A percentile compares a stretch with the other conserved stretches of the same genome.
phyloP scores from a whole-genome alignment of 2,797 vertebrate species.

The Tadarida brasiliensis region DNA sequence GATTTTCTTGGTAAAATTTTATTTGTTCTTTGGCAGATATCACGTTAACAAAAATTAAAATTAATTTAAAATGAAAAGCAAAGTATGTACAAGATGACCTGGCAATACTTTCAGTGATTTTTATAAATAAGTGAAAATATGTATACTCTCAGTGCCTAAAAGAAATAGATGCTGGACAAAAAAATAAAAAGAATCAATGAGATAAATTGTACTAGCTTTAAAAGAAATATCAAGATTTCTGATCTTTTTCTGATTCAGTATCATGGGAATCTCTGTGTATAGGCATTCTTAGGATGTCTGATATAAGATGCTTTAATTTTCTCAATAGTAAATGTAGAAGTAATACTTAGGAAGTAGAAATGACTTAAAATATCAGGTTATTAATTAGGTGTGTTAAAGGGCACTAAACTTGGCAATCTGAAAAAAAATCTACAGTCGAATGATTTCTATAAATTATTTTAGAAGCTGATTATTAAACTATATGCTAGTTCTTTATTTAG shows the following conservation, averaged over 20 bases:
- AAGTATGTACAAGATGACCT: slow-evolving; percentile 24
- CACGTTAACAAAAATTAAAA: slow-evolving; percentile 62
- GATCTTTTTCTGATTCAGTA: slow-evolving; percentile 55
- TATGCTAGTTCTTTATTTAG: slow-evolving; percentile 24
- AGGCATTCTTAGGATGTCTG: slow-evolving; percentile 17
- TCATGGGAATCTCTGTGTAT: slow-evolving; percentile 24
- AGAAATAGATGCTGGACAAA: slow-evolving; percentile 43
- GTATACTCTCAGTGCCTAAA: not conserved
- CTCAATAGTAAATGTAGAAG: slow-evolving; percentile 23
- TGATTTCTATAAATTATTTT: slow-evolving; percentile 56
- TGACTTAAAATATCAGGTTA: not conserved
- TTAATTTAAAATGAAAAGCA: slow-evolving; percentile 42
- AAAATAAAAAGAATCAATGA: not conserved
- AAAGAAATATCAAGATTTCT: slow-evolving; percentile 49
- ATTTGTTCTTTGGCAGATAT: not conserved
- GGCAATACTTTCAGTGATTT: slow-evolving; percentile 4
- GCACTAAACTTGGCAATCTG: slow-evolving; percentile 12
- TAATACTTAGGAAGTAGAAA: slow-evolving; percentile 18
- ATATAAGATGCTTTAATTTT: slow-evolving; percentile 64
- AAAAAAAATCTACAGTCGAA: slow-evolving; percentile 48
- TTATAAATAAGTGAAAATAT: slow-evolving; percentile 34
- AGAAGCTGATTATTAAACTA: slow-evolving; percentile 54
- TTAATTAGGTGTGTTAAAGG: slow-evolving; percentile 33
- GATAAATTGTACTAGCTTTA: slow-evolving; percentile 32
- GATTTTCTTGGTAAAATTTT: slow-evolving; percentile 31